These are phyloP conservation scores for Octomys mimax DNA, from an alignment of 2,797 vertebrate species.

Conservation along the genomic window DNA sequence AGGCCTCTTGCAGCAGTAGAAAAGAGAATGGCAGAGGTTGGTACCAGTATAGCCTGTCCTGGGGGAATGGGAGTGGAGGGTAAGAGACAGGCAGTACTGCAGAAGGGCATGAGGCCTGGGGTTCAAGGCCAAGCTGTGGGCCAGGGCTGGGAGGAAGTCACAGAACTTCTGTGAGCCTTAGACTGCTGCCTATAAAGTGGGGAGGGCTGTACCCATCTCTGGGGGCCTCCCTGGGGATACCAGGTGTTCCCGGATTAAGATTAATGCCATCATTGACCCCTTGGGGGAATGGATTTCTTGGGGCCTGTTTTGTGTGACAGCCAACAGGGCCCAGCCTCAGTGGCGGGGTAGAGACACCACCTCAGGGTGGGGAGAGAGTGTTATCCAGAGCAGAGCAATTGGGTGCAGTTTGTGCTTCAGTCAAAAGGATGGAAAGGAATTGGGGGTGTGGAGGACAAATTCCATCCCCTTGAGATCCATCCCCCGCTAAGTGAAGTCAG, in stretches of 20 bases:
- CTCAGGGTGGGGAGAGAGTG: not conserved
- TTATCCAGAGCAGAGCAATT: not conserved
- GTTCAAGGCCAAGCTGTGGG: not conserved
- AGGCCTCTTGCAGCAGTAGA: not conserved
- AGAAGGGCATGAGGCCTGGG: rapidly evolving
- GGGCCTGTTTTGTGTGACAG: not conserved
- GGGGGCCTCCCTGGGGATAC: not conserved
- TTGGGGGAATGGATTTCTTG: not conserved
- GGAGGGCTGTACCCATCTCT: not conserved
- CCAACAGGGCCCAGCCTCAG: not conserved
- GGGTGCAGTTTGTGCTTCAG: too few relatives aligned
- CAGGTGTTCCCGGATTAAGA: not conserved
- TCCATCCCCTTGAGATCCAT: not conserved
- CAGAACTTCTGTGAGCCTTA: not conserved
- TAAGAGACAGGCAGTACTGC: not conserved
- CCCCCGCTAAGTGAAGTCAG: not conserved
- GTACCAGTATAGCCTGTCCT: not conserved
- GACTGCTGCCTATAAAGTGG: not conserved
- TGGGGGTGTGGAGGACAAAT: too few relatives aligned
- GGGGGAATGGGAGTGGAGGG: not conserved
- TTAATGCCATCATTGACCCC: not conserved
- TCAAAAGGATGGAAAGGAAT: not conserved
- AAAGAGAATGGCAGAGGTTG: not conserved
- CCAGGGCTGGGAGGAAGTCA: not conserved
- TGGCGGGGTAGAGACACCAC: not conserved